Evolutionary conservation across 2,797 vertebrate species (phyloP), one percentile per base, ranked within the genome.

Genomic region (Clarias platycephalus): DNA sequence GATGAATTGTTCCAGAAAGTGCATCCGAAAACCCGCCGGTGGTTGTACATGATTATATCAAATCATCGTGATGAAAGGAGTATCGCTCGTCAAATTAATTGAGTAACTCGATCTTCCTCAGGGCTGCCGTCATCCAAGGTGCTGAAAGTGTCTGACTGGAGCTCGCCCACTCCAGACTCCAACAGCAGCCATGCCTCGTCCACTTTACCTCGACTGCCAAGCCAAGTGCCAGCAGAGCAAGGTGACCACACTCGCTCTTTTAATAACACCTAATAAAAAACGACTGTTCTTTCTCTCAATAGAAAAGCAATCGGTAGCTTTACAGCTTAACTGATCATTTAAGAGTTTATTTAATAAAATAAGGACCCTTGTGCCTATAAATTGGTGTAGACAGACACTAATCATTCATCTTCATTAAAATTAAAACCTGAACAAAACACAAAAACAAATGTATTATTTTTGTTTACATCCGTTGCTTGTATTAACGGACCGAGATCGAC

Each of bases 131-230:
- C 91, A 16, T 64, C 63, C 5, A 88, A 88, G 57, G n/a, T 49
- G 22, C 34, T 91, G n/a, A 94, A 94, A 82, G 84, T 90, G 84
- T 86, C 91, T 22, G 94, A 93, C 82, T 93, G 93, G 93, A 89
- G 88, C 67, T 83, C 89, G 53, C 84, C 92, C 70, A 81, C 87
- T 81, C 80, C 88, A 28, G 92, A 94, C 71, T 83, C 91, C 37
- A 92, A 70, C 37, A 90, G 88, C 1, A 91, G 91, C 80, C 90
- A 93, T 63, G 94, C 91, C n/a, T 82, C 93, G 24, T 93, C 93
- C 86, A 95, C 94, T 80, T 92, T 95, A 63, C 94, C 95, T n/a
- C 92, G 94, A 67, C 93, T 93, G 91, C 85, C 89, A 60, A 93
- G 91, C 81, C 94, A 93, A 75, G 58, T 82, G 6, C 26, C 84